Conservation (phyloP, 2,113 vertebrate genomes). For the Scomber scombrus region DNA sequence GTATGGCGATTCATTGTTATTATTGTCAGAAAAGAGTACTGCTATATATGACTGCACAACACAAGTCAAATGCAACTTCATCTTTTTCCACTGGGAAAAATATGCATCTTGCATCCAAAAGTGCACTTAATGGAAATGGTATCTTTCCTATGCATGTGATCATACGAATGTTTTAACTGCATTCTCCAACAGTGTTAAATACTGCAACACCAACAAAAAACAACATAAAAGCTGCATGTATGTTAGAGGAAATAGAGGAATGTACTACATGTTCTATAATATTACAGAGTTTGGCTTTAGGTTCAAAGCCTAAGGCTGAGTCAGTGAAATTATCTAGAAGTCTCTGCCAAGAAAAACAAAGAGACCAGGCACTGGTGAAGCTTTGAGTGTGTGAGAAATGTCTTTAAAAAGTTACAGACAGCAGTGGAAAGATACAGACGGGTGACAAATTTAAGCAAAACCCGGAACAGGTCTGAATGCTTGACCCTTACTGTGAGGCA, state of each 20-base stretch:
- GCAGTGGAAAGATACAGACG: neutral
- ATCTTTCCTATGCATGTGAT: conserved; percentile 3
- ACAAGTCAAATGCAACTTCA: too few species aligned
- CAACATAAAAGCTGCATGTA: too few species aligned
- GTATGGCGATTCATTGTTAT: too few species aligned
- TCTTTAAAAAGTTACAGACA: neutral
- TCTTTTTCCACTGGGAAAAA: neutral
- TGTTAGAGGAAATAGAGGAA: neutral
- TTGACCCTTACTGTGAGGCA: too few species aligned
- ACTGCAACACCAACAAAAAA: too few species aligned
- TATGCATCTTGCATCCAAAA: neutral
- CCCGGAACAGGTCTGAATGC: too few species aligned
- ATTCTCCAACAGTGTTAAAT: neutral
- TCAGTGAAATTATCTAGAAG: neutral
- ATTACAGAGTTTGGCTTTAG: neutral
- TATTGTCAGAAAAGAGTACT: too few species aligned
- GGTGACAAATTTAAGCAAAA: too few species aligned
- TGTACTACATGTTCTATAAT: neutral
- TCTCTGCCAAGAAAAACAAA: neutral
- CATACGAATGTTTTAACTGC: neutral
- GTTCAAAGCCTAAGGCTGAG: neutral
- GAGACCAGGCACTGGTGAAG: too few species aligned
- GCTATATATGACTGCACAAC: too few species aligned
- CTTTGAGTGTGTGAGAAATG: neutral
- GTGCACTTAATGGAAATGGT: neutral